These are phyloP conservation scores for Bradypodion pumilum DNA, from an alignment of 2,797 vertebrate genomes.

Conservation along the genomic window DNA sequence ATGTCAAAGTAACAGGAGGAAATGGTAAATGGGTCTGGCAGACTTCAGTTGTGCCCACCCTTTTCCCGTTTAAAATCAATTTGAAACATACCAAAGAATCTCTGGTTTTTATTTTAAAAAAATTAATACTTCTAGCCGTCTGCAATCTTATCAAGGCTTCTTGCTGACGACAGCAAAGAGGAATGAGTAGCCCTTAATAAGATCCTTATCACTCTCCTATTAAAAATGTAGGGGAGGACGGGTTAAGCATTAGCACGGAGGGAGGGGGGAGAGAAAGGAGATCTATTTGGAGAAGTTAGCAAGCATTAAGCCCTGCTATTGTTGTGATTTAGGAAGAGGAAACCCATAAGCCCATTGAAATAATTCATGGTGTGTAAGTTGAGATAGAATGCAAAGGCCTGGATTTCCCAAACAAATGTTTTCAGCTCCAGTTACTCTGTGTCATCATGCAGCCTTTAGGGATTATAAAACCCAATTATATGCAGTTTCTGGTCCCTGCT, in stretches of 20 bases:
- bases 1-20: neutral
- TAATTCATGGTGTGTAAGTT: neutral
- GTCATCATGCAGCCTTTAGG: neutral
- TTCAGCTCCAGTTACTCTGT: neutral
- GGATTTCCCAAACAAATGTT: conserved; percentile 3
- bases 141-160: conserved; percentile 28
- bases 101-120: conserved; percentile 5
- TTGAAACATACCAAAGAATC: conserved; percentile 21
- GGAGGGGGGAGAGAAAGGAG: neutral
- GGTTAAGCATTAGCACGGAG: neutral
- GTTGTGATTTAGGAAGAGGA: conserved; percentile 25
- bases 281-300: neutral
- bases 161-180: conserved; percentile 29
- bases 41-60: neutral
- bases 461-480: neutral
- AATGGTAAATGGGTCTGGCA: neutral
- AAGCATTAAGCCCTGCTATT: neutral
- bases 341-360: conserved; percentile 15
- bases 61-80: conserved; percentile 21
- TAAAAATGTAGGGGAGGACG: neutral
- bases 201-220: conserved; percentile 15
- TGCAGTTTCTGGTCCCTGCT: no score
- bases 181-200: conserved; percentile 17
- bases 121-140: conserved; percentile 14
- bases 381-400: neutral